A percentile compares a stretch with the other conserved stretches of the same genome.
Evolutionary conservation across 2,888 invertebrate genomes (phyloP).

Genomic region (Orchesellides sinensis): DNA sequence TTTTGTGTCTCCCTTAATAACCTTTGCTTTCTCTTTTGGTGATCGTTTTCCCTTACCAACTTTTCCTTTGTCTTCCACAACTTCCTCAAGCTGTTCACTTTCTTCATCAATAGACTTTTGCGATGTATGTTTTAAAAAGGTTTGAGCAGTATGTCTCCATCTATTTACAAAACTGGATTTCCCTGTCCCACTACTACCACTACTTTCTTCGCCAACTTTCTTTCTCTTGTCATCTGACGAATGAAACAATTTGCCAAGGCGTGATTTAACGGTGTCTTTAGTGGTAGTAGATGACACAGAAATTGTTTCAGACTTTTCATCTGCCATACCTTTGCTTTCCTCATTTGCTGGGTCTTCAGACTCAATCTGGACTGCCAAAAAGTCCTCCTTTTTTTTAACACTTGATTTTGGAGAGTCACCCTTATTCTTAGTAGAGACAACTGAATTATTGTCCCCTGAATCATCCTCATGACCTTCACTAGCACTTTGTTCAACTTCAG

Average conservation of each 20-base stretch:
- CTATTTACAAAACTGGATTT: slow-evolving; percentile 31
- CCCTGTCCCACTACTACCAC: slow-evolving; percentile 48
- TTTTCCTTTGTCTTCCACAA: background rate
- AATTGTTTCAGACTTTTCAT: slow-evolving; percentile 5
- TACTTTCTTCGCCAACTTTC: background rate
- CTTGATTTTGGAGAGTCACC: background rate
- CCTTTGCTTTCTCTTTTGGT: background rate
- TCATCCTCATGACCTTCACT: too few species aligned
- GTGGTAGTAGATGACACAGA: slow-evolving; percentile 24
- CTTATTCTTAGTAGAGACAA: too few species aligned
- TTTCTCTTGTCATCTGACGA: slow-evolving; percentile 1
- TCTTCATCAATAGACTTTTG: slow-evolving; percentile 16
- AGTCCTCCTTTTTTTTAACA: background rate
- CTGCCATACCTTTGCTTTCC: background rate
- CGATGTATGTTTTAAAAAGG: slow-evolving; percentile 33
- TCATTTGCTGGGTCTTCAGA: background rate
- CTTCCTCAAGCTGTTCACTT: background rate
- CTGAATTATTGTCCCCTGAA: too few species aligned
- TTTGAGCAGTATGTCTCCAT: slow-evolving; percentile 51
- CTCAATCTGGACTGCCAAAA: background rate
- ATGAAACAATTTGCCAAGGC: slow-evolving; percentile 51
- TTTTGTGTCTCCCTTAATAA: background rate
- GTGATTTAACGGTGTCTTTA: slow-evolving; percentile 16
- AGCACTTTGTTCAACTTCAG: background rate
- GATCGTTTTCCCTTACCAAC: too few species aligned